Evolutionary conservation across 1,140 invertebrate species (phyloP).

Genomic region (Pseudomyrmex flavicornis): DNA sequence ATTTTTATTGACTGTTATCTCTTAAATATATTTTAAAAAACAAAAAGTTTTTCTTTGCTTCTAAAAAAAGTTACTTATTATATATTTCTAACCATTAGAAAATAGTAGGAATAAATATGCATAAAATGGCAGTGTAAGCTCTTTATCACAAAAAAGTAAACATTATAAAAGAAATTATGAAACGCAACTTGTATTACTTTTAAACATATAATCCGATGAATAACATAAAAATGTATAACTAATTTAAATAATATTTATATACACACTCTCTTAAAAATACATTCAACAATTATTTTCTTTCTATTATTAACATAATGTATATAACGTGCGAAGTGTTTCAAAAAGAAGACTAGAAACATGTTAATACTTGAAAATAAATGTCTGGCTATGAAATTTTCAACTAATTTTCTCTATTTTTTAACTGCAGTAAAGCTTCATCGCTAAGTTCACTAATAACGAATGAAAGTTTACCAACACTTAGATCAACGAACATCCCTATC

Average conservation of each 20-base stretch:
- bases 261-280: constrained; percentile 3
- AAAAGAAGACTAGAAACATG: constrained; percentile 37
- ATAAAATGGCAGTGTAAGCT: constrained; percentile 46
- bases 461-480: constrained; percentile 58
- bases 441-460: constrained; percentile 64
- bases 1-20: too few species aligned
- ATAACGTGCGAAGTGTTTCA: constrained; percentile 43
- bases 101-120: constrained; percentile 13
- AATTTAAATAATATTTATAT: constrained; percentile 4
- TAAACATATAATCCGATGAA: background rate
- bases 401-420: constrained; percentile 63
- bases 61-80: too few species aligned
- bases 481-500: constrained; percentile 37
- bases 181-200: constrained; percentile 7
- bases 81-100: too few species aligned
- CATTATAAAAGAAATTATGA: background rate
- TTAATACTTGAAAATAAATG: constrained; percentile 39
- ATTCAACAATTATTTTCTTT: constrained; percentile 38
- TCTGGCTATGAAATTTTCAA: constrained; percentile 69
- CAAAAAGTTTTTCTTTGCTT: too few species aligned
- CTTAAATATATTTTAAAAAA: too few species aligned
- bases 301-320: constrained; percentile 51
- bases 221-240: background rate
- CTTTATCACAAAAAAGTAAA: constrained; percentile 31
- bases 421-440: constrained; percentile 60